Evolutionary conservation across 1,140 invertebrate genomes (phyloP), one percentile per base, ranked within the genome.

Genomic region (Medauroidea extradentata): DNA sequence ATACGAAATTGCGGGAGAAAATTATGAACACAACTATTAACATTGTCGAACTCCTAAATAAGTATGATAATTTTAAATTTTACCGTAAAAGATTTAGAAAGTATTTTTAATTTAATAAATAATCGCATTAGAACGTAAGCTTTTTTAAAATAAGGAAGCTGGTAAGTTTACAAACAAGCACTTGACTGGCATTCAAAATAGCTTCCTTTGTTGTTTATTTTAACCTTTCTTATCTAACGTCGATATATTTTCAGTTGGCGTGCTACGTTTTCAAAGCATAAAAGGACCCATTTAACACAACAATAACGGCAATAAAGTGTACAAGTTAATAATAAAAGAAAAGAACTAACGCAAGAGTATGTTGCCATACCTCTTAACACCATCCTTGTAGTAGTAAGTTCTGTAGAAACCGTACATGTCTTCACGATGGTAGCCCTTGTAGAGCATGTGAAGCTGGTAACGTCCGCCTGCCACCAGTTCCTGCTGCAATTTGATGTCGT

Each of bases 351-450:
- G 11, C 11, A 23, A 5, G 8, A 25, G 7, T 7, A 25, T 13
- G n/a, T 49, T 41, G 14, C 44, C 38, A 13, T 70, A 81, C 74
- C 71, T 75, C 29, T 61, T 75, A 25, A 68, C 51, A 49, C 71
- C 73, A 7, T 70, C 60, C 5, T 63, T 57, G 41, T 83, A 73
- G 64, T 94, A 95, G 29, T 76, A 84, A 69, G 88, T 91, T 52
- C 83, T 82, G 67, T 94, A 94, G 71, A 94, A 93, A 44, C 92
- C 92, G 46, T 80, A 78, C 69, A 87, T 78, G 57, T 85, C 83
- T 13, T 78, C 70, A 59, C 79, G 76, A 57, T 85, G 76, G 0
- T 67, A 62, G 48, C 84, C 83, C 2, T 51, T 73, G 53, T 82
- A 86, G 0, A 57, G 42, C 43, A 85, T 79, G 8, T 71, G 70